A percentile compares a stretch with the other conserved stretches of the same genome.
These are phyloP conservation scores for Onychorhynchus coronatus DNA, from an alignment of 2,113 vertebrate genomes.

Conservation along the genomic window DNA sequence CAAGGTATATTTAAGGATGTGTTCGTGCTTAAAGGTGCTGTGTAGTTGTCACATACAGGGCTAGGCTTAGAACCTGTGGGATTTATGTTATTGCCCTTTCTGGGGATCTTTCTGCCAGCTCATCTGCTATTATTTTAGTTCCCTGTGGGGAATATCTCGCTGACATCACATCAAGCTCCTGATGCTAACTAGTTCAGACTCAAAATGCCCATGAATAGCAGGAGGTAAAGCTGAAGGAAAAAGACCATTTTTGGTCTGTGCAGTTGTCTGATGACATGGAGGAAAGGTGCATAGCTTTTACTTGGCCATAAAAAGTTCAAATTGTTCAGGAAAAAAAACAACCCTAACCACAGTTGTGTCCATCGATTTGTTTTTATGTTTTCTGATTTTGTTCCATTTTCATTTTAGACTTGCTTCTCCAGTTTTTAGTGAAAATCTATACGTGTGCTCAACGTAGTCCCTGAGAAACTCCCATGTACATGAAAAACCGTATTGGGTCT, in stretches of 20 bases:
- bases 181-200: not conserved
- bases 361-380: not conserved
- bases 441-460: not conserved
- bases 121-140: slow-evolving; percentile 10
- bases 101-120: not conserved
- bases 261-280: not conserved
- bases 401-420: not conserved
- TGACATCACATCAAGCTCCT: not conserved
- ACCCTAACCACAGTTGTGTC: not conserved
- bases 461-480: not conserved
- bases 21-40: not conserved
- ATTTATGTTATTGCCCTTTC: not conserved
- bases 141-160: not conserved
- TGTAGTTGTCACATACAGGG: not conserved
- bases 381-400: not conserved
- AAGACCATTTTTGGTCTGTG: not conserved
- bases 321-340: rapidly evolving
- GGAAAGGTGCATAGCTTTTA: not conserved
- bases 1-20: not conserved
- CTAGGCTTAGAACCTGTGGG: not conserved
- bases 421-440: not conserved
- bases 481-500: not conserved
- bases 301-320: not conserved
- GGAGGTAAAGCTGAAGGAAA: not conserved
- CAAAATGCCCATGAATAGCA: not conserved